phyloP scores from a whole-genome alignment of 2,113 vertebrate genomes.

The Stomatorhinus ivindoensis region DNA sequence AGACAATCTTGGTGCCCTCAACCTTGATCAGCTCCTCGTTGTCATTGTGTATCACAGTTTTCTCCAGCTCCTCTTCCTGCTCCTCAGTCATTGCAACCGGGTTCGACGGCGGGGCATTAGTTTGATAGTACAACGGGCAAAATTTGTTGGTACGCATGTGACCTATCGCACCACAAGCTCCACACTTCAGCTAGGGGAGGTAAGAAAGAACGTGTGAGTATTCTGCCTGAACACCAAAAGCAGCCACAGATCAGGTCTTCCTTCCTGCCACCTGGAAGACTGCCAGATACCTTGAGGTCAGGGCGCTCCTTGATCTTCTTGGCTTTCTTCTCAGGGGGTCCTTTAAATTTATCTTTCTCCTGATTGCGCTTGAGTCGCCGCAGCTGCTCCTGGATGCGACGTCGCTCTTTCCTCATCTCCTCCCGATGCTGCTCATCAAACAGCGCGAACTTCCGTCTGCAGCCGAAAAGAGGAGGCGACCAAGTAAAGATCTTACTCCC shows the following conservation, averaged over 20 bases:
- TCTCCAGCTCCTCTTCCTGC: constrained; percentile 96
- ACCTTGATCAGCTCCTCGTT: constrained; percentile 98
- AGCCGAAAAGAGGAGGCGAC: neutral
- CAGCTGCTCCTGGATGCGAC: constrained; percentile 90
- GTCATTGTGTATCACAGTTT: constrained; percentile 95
- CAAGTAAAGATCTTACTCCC: neutral
- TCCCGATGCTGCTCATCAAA: constrained; percentile 97
- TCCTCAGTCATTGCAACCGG: constrained; percentile 98
- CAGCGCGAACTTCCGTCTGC: constrained; percentile 88
- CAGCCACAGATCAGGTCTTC: constrained; percentile 26
- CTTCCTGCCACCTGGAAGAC: constrained; percentile 34
- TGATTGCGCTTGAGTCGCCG: constrained; percentile 90
- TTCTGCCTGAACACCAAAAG: neutral
- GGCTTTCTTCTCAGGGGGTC: constrained; percentile 91
- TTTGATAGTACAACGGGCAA: constrained; percentile 97
- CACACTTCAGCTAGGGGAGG: constrained; percentile 80
- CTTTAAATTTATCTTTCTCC: constrained; percentile 91
- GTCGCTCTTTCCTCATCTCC: constrained; percentile 92
- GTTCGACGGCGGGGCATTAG: constrained; percentile 92
- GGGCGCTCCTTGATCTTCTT: constrained; percentile 96
- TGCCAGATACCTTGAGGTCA: constrained; percentile 82
- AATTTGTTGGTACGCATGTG: constrained; percentile 99
- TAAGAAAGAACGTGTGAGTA: neutral
- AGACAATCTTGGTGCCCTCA: constrained; percentile 95
- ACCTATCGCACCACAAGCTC: constrained; percentile 92